phyloP scores from a whole-genome alignment of 2,113 vertebrate genomes.

The Melanocharis versteri region DNA sequence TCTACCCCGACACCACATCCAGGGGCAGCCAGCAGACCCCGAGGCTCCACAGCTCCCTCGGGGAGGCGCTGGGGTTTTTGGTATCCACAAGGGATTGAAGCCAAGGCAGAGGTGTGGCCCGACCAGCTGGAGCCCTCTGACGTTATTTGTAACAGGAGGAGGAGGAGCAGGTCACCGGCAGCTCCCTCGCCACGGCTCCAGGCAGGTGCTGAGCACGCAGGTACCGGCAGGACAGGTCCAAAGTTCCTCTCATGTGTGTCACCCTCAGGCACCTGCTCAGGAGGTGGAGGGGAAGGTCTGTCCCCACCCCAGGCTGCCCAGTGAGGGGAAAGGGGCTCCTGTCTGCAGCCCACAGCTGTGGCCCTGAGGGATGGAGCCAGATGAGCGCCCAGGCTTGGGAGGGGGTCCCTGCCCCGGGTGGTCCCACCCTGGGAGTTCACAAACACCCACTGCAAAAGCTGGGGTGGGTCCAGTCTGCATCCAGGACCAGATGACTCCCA shows the following conservation, averaged over 20 bases:
- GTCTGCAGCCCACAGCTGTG: neutral
- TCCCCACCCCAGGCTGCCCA: neutral
- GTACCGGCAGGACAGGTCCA: neutral
- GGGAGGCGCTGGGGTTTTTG: neutral
- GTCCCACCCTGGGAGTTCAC: neutral
- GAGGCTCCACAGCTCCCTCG: neutral
- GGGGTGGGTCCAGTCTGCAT: neutral
- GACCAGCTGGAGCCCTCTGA: neutral
- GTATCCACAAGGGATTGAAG: neutral
- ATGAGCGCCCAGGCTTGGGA: accelerated
- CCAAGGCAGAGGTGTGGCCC: neutral
- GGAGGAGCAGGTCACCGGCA: neutral
- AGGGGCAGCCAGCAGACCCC: neutral
- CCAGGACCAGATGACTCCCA: neutral
- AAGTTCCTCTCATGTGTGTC: neutral
- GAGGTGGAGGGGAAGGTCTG: neutral
- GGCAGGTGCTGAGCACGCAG: neutral
- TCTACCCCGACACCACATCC: neutral
- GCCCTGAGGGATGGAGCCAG: neutral
- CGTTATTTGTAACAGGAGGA: neutral
- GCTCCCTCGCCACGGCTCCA: neutral
- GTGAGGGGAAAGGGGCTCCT: neutral
- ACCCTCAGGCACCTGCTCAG: neutral
- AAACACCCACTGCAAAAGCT: neutral
- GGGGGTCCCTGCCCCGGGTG: neutral